Evolutionary conservation across 2,888 invertebrate species (phyloP).

Genomic region (Taenaris catops): DNA sequence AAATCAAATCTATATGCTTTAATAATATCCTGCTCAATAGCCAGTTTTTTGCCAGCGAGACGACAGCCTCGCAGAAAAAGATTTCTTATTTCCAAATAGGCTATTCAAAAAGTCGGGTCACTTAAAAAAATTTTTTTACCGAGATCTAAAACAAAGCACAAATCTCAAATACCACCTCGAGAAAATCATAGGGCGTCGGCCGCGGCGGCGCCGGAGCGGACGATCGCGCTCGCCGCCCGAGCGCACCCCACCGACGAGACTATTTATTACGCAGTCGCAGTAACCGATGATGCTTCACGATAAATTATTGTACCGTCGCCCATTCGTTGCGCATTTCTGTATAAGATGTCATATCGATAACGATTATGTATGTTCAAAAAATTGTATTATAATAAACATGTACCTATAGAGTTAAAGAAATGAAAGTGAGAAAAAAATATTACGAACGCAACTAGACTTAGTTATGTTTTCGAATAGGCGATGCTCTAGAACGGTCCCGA

Average conservation of each 20-base stretch:
- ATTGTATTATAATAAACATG: slow-evolving; percentile 75
- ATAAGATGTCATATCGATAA: slow-evolving; percentile 77
- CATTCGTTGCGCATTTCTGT: slow-evolving; percentile 75
- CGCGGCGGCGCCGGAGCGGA: slow-evolving; percentile 24
- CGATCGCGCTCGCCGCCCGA: slow-evolving; percentile 26
- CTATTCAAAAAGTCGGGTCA: no score
- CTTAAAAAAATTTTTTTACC: no score
- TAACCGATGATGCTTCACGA: slow-evolving; percentile 69
- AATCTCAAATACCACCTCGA: no score
- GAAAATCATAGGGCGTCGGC: no score
- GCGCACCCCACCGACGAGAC: slow-evolving; percentile 54
- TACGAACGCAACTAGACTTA: slow-evolving; percentile 73
- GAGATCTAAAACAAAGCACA: no score
- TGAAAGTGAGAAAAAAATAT: slow-evolving; percentile 79
- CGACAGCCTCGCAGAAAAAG: no score
- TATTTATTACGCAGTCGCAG: slow-evolving; percentile 72
- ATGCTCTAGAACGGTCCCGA: slow-evolving; percentile 63
- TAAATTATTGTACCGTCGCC: slow-evolving; percentile 69
- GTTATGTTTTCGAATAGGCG: slow-evolving; percentile 72
- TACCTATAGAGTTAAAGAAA: slow-evolving; percentile 75
- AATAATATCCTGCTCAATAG: no score
- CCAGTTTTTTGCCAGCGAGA: no score
- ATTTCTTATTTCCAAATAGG: no score
- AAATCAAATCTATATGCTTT: no score
- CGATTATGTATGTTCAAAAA: slow-evolving; percentile 72